Base-by-base conservation (phyloP, 2,797 vertebrate genomes). In the Macropodus opercularis region DNA sequence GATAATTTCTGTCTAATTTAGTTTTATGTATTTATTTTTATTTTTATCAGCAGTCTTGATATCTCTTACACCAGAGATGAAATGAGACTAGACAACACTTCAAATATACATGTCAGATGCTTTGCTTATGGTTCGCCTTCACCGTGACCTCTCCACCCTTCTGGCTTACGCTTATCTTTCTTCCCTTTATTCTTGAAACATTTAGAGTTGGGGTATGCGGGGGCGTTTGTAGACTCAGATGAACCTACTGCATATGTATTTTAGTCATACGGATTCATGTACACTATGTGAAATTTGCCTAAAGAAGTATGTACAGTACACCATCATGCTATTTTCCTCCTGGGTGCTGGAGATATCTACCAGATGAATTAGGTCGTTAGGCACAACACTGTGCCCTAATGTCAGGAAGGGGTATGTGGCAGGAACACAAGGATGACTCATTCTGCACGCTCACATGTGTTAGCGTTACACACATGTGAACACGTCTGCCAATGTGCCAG, bases 101-200 rank as follows among this genome's bases (percentile, higher is more conserved):
- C 55, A 77, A 89, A 85, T 81, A 86, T 86, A 64, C 64, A 82
- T 86, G 68, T 63, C 47, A 80, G 62, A 84, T 53, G 58, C 69
- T 54, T 69, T 74, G 54, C 81, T 74, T 69, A 67, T 54, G 57
- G 65, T 53, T 72, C 69, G 64, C 38, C 40, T 23, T 54, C 10
- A 22, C 22, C 31, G 49, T 29, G 36, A 46, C 27, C 52, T 26
- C 18, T 24, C 29, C 27, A 43, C 40, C 48, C 31, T 27, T 23
- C 60, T 61, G 67, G 38, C 63, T 52, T 49, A 43, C 52, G 52
- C 35, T 18, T 31, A 12, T 63, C 50, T 66, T 47, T 5, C 10
- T 64, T 60, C 39, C 34, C 22, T 57, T 61, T 63, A 41, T 29
- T 48, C 22, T 63, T 36, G 51, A 35, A 22, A 47, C 24, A 44